phyloP scores from a whole-genome alignment of 2,888 invertebrate species.

The Eupeodes luniger region DNA sequence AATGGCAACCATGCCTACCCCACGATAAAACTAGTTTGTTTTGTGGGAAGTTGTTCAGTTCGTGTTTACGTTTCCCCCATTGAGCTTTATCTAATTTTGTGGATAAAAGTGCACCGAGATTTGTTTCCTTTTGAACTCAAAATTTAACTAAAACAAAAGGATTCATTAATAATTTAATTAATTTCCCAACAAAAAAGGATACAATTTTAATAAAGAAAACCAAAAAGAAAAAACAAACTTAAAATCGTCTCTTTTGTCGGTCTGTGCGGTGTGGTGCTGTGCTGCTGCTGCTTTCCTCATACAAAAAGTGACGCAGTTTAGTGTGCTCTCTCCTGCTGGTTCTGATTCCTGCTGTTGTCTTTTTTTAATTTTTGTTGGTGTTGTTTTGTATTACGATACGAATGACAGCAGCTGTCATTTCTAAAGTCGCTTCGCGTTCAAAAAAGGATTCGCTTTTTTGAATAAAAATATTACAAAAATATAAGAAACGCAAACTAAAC shows the following conservation, averaged over 20 bases:
- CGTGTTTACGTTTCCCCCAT: conserved; percentile 79
- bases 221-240: conserved; percentile 19
- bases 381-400: conserved; percentile 51
- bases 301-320: conserved; percentile 65
- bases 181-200: conserved; percentile 35
- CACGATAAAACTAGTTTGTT: conserved; percentile 79
- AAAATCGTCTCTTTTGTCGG: background rate
- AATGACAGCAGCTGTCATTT: conserved; percentile 79
- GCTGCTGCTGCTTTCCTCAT: background rate
- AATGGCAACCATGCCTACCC: conserved; percentile 28
- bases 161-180: conserved; percentile 9
- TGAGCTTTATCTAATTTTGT: conserved; percentile 51
- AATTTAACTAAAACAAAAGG: conserved; percentile 1
- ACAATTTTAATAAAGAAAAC: conserved; percentile 16
- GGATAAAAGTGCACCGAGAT: conserved; percentile 25
- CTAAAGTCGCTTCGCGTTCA: conserved; percentile 62
- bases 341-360: conserved; percentile 30
- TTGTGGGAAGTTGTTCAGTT: conserved; percentile 79
- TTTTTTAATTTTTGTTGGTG: conserved; percentile 33
- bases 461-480: background rate
- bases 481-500: conserved; percentile 12
- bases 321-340: conserved; percentile 50
- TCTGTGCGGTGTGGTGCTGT: conserved; percentile 27
- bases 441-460: conserved; percentile 68
- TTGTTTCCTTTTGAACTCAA: background rate